Evolutionary conservation across 2,888 invertebrate species (phyloP).

Genomic region (Apamea epomidion): DNA sequence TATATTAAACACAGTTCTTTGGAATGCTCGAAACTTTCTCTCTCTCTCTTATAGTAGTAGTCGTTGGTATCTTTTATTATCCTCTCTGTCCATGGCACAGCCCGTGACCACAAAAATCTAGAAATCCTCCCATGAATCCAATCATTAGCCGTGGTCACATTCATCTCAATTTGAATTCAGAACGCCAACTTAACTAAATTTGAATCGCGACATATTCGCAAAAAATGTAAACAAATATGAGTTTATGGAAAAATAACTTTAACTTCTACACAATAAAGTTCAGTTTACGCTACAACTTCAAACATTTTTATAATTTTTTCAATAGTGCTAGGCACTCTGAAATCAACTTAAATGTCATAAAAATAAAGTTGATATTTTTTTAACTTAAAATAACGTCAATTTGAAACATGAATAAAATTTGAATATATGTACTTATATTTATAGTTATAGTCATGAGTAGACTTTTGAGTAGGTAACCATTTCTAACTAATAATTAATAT

Average conservation of each 20-base stretch:
- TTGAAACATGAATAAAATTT: no score
- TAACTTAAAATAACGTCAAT: no score
- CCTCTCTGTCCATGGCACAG: neutral
- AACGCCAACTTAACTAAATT: neutral
- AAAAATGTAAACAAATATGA: no score
- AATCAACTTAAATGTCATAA: no score
- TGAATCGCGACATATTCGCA: no score
- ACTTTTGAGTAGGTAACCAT: neutral
- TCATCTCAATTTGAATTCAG: constrained; percentile 12
- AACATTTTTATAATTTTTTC: no score
- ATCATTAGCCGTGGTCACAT: neutral
- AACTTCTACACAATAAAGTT: no score
- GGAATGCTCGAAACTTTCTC: neutral
- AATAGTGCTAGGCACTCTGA: no score
- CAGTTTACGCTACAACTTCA: no score
- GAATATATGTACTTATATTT: neutral
- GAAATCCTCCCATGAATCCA: neutral
- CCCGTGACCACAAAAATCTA: neutral
- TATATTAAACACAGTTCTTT: neutral
- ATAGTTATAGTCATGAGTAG: neutral
- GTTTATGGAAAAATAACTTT: no score
- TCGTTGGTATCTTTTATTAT: neutral
- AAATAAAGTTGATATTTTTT: no score
- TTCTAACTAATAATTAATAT: neutral
- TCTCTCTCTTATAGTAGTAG: no score